Base-by-base conservation (phyloP, 2,797 vertebrate species). In the Myotis myotis region DNA sequence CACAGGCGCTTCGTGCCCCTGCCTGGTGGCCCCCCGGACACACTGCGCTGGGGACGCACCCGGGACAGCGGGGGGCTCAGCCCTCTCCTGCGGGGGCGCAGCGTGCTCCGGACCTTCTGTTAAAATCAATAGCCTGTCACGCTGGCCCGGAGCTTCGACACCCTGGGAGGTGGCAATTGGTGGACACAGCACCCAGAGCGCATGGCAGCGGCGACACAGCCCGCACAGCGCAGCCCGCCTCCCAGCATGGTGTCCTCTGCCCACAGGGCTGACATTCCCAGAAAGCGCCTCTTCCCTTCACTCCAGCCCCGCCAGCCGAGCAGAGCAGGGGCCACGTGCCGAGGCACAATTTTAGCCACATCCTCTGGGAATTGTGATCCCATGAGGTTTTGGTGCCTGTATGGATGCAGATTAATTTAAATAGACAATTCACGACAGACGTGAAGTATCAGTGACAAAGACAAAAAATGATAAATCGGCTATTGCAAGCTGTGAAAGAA, bases 381-480 rank as follows among this genome's bases (percentile, higher is more conserved):
- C 0, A 1, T 23, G 88, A 87, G 93, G 66, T 84, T 95, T 87
- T 17, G 72, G 66, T 91, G 66, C 72, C 96, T 28, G 60, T 91
- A 66, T 82, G 23, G 87, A 38, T 87, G 64, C 95, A 96, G 96
- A 96, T 94, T 89, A 74, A 60, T 92, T 62, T 93, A 88, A 95
- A 97, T 62, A 94, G 57, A 93, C 51, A 96, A 55, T 97, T 96
- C 86, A 47, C 33, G 22, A 78, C 76, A 76, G 96, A 96, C 2
- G 22, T 25, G 92, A 94, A 97, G 82, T 93, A 90, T 22, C 0
- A 0, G 79, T 89, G 93, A 89, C 80, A 94, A 90, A 97, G 82
- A 62, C 49, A 93, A 68, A 92, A 97, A 96, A 96, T 93, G 70
- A 93, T 87, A 91, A 95, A 89, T 90, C 87, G 93, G 60, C 72